Evolutionary conservation across 2,797 vertebrate genomes (phyloP).

Genomic region (Gephyroberyx darwinii): DNA sequence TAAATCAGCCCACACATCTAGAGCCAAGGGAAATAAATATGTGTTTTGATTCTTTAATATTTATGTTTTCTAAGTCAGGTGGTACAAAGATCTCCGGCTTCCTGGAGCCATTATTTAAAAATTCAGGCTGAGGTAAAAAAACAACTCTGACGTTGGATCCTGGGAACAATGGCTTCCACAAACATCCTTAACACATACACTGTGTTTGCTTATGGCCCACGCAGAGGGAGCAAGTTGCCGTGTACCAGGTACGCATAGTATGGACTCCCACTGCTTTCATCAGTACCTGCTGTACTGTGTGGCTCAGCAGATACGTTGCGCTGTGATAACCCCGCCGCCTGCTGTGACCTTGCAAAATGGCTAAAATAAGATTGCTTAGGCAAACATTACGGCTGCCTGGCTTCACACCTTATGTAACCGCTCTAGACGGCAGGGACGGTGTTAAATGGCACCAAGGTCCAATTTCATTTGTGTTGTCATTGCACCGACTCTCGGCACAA

Average conservation of each 20-base stretch:
- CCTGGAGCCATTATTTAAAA: no score
- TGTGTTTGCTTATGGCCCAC: conserved; percentile 22
- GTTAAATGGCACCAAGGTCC: conserved; percentile 24
- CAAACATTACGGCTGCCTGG: conserved; percentile 54
- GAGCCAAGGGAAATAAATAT: no score
- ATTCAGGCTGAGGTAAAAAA: no score
- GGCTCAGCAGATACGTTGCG: conserved; percentile 31
- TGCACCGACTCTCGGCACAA: not conserved
- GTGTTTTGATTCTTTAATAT: no score
- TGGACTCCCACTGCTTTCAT: conserved; percentile 25
- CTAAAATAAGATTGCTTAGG: conserved; percentile 56
- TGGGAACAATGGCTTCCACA: conserved; percentile 26
- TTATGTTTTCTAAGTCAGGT: no score
- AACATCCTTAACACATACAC: conserved; percentile 3
- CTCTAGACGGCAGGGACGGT: not conserved
- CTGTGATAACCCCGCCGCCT: conserved; percentile 46
- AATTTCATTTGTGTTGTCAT: conserved; percentile 13
- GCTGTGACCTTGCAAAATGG: conserved; percentile 60
- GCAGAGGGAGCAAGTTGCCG: conserved; percentile 11
- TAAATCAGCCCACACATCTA: no score
- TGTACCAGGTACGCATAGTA: conserved; percentile 11
- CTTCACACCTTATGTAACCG: conserved; percentile 43
- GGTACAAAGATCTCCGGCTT: no score
- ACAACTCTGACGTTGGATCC: not conserved
- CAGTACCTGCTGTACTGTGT: conserved; percentile 12